A percentile compares a stretch with the other conserved stretches of the same genome.
These are phyloP conservation scores for Melanocharis versteri DNA, from an alignment of 2,113 vertebrate species.

Conservation along the genomic window DNA sequence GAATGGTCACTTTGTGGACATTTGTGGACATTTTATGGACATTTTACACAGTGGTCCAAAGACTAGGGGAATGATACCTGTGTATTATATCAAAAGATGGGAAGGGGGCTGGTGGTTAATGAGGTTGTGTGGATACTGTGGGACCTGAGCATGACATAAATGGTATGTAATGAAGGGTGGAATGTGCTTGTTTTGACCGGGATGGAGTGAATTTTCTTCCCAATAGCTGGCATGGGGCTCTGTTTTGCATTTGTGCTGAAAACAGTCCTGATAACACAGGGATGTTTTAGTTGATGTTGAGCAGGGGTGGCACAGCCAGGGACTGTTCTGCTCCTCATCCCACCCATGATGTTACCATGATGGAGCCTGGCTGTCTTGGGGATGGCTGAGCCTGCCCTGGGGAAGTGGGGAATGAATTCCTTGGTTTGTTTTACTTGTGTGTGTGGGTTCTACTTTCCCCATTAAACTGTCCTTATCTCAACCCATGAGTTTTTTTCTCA, in stretches of 20 bases:
- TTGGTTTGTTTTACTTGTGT: background rate
- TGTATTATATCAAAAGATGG: background rate
- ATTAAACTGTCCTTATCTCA: background rate
- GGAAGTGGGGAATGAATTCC: background rate
- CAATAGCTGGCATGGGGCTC: background rate
- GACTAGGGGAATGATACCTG: background rate
- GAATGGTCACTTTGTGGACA: background rate
- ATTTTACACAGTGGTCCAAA: background rate
- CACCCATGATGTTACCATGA: background rate
- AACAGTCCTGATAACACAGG: background rate
- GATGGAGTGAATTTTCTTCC: background rate
- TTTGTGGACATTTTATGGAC: background rate
- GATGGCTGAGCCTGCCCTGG: background rate
- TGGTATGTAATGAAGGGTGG: background rate
- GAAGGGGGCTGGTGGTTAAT: background rate
- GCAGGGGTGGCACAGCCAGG: background rate
- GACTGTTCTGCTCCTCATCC: background rate
- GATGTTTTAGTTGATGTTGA: background rate
- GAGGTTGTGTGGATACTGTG: background rate
- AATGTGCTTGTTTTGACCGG: background rate
- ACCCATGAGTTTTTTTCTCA: fast-evolving
- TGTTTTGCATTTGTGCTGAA: background rate
- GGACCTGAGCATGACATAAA: background rate
- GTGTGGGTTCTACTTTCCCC: background rate
- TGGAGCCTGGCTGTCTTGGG: background rate